A percentile compares a stretch with the other conserved stretches of the same genome.
phyloP scores from a whole-genome alignment of 2,888 invertebrate genomes.

The Tridacna crocea region DNA sequence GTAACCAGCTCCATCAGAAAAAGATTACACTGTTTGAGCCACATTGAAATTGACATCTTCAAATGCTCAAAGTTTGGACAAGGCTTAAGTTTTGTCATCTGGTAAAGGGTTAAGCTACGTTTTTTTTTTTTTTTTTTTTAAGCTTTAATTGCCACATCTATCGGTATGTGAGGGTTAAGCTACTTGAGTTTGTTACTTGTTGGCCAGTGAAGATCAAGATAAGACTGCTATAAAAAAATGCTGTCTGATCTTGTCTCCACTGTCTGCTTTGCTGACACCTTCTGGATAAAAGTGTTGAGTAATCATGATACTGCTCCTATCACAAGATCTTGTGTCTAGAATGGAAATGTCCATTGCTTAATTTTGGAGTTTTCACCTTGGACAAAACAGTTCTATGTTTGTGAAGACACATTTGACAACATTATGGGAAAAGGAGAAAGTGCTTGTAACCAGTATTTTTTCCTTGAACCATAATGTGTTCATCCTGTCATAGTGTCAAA shows the following conservation, averaged over 20 bases:
- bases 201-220: neutral
- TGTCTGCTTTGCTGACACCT: neutral
- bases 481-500: no score
- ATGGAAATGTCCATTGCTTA: neutral
- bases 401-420: neutral
- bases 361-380: neutral
- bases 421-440: neutral
- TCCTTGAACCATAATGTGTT: neutral
- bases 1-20: no score
- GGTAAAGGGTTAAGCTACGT: neutral
- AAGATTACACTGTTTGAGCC: no score
- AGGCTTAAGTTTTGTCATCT: neutral
- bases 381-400: neutral
- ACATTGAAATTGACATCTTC: no score
- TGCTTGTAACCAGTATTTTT: neutral
- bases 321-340: no score
- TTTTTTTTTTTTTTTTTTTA: no score
- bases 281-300: no score
- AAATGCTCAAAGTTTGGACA: no score
- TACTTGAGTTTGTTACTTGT: no score
- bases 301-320: no score
- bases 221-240: neutral
- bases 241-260: neutral
- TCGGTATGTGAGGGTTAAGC: no score
- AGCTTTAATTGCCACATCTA: no score